These are phyloP conservation scores for Todus mexicanus DNA, from an alignment of 2,797 vertebrate species.

Conservation along the genomic window DNA sequence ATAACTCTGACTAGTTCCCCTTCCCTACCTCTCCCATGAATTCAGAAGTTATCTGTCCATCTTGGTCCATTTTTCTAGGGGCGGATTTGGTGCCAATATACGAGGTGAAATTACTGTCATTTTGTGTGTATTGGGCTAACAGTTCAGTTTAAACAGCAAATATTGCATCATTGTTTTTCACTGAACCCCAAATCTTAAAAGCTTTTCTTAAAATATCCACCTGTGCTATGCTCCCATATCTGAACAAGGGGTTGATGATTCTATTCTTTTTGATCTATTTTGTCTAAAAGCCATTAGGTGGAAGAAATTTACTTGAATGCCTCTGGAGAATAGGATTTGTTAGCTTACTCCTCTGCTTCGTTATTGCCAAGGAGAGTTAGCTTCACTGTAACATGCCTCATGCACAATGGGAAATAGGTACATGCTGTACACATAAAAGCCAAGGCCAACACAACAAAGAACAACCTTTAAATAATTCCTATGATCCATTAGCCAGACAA, in stretches of 20 bases:
- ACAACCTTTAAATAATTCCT: background rate
- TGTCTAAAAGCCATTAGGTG: background rate
- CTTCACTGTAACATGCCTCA: background rate
- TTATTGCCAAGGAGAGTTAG: background rate
- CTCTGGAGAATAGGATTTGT: background rate
- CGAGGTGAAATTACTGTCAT: background rate
- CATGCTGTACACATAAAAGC: background rate
- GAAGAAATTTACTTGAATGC: background rate
- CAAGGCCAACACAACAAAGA: background rate
- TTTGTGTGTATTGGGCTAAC: background rate
- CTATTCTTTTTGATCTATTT: background rate
- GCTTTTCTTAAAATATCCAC: background rate
- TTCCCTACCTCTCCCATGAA: background rate
- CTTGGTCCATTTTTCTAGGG: background rate
- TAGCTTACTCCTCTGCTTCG: background rate
- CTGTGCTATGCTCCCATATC: background rate
- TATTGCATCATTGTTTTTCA: background rate
- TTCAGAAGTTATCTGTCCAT: background rate
- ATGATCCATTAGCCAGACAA: background rate
- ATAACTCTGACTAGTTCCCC: background rate
- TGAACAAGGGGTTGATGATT: background rate
- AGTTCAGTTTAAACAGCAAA: background rate
- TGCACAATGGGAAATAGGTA: background rate
- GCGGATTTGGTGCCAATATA: background rate
- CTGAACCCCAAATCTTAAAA: background rate